Evolutionary conservation across 2,888 invertebrate genomes (phyloP).

Genomic region (Mimumesa dahlbomi): DNA sequence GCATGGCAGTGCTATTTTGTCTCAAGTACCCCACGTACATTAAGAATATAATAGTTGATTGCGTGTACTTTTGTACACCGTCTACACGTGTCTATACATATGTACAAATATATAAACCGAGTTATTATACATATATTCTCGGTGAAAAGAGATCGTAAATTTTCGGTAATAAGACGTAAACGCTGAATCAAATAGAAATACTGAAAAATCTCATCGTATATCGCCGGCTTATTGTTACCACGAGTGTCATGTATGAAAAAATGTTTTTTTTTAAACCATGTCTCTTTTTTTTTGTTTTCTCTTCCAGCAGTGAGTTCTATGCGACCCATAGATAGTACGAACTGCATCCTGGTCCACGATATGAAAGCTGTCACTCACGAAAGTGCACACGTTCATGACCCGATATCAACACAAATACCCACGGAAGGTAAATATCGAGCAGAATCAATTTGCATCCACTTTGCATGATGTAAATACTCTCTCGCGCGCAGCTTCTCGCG

Average conservation of each 20-base stretch:
- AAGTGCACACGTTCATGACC: conserved; percentile 88
- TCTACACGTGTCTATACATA: too few relatives aligned
- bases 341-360: conserved; percentile 94
- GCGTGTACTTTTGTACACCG: conserved; percentile 21
- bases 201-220: too few relatives aligned
- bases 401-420: conserved; percentile 86
- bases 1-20: conserved; percentile 54
- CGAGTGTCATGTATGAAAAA: too few relatives aligned
- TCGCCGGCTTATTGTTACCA: too few relatives aligned
- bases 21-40: conserved; percentile 40
- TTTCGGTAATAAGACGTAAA: too few relatives aligned
- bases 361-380: conserved; percentile 93
- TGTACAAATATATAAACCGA: too few relatives aligned
- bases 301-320: conserved; percentile 93
- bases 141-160: too few relatives aligned
- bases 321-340: conserved; percentile 93
- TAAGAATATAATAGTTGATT: conserved; percentile 52
- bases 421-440: conserved; percentile 84
- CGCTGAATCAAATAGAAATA: too few relatives aligned
- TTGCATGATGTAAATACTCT: conserved; percentile 59
- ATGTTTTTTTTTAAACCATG: conserved; percentile 9
- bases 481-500: conserved; percentile 53
- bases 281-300: conserved; percentile 48
- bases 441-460: conserved; percentile 65
- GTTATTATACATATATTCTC: too few relatives aligned